A percentile compares a stretch with the other conserved stretches of the same genome.
phyloP scores from a whole-genome alignment of 2,797 vertebrate genomes.

The Hemitrygon akajei region DNA sequence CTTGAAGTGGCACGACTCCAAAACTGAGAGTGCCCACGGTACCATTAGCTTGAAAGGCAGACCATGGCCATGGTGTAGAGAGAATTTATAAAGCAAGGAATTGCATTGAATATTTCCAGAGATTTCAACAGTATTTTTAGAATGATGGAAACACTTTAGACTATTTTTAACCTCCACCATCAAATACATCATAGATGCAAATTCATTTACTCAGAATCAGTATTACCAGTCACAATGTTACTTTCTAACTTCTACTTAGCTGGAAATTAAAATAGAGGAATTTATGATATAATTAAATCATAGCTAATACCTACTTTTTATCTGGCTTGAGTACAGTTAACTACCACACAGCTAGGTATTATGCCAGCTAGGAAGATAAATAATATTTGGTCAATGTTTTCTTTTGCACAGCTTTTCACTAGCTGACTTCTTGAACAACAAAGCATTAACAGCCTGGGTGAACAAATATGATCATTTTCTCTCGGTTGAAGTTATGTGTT shows the following conservation, averaged over 20 bases:
- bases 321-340: not conserved
- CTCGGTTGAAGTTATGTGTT: too few species aligned
- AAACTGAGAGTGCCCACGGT: not conserved
- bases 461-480: too few species aligned
- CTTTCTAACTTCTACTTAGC: not conserved
- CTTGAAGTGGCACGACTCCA: not conserved
- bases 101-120: not conserved
- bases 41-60: not conserved
- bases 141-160: not conserved
- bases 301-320: not conserved
- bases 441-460: too few species aligned
- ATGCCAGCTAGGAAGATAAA: not conserved
- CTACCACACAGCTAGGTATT: not conserved
- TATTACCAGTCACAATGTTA: not conserved
- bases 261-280: not conserved
- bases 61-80: not conserved
- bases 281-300: not conserved
- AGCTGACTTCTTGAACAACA: not conserved
- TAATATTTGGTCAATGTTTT: not conserved
- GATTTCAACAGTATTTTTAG: not conserved
- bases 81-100: not conserved
- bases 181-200: not conserved
- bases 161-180: not conserved
- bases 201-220: not conserved
- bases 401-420: not conserved